Conservation (phyloP, 2,888 invertebrate species). For the Noctua janthina region DNA sequence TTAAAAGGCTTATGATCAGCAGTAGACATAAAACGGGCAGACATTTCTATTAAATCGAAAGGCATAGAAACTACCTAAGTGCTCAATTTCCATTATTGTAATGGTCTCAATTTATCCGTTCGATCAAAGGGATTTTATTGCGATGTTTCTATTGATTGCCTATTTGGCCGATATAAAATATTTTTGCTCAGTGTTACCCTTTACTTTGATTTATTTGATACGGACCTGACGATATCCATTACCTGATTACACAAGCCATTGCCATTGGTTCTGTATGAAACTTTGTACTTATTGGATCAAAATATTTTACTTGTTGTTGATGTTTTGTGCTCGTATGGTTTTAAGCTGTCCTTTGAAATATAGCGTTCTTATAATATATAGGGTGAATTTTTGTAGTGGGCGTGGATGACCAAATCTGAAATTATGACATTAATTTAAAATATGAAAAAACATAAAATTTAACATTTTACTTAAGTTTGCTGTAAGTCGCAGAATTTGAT, state of each 20-base stretch:
- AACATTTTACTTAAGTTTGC: too few relatives aligned
- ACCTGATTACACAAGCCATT: conserved; percentile 68
- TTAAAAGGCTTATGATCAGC: neutral
- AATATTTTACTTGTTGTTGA: conserved; percentile 17
- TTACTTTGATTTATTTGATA: conserved; percentile 62
- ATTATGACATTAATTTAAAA: too few relatives aligned
- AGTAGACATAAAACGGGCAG: neutral
- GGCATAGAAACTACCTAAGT: conserved; percentile 15
- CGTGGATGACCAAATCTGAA: too few relatives aligned
- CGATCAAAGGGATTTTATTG: conserved; percentile 49
- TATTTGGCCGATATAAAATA: conserved; percentile 41
- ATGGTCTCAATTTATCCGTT: conserved; percentile 31
- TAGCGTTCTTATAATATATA: too few relatives aligned
- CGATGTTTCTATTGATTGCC: conserved; percentile 56
- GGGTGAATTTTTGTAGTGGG: too few relatives aligned
- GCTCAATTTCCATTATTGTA: conserved; percentile 43
- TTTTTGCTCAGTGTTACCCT: conserved; percentile 50
- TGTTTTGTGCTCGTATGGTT: conserved; percentile 21
- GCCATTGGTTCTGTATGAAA: conserved; percentile 39
- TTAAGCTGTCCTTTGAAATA: neutral
- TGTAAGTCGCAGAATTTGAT: too few relatives aligned
- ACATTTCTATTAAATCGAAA: conserved; percentile 11
- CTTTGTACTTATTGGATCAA: conserved; percentile 22
- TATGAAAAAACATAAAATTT: too few relatives aligned
- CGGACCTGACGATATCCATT: conserved; percentile 60